A percentile compares a stretch with the other conserved stretches of the same genome.
These are phyloP conservation scores for Lithophane socia DNA, from an alignment of 2,888 invertebrate species.

Conservation along the genomic window DNA sequence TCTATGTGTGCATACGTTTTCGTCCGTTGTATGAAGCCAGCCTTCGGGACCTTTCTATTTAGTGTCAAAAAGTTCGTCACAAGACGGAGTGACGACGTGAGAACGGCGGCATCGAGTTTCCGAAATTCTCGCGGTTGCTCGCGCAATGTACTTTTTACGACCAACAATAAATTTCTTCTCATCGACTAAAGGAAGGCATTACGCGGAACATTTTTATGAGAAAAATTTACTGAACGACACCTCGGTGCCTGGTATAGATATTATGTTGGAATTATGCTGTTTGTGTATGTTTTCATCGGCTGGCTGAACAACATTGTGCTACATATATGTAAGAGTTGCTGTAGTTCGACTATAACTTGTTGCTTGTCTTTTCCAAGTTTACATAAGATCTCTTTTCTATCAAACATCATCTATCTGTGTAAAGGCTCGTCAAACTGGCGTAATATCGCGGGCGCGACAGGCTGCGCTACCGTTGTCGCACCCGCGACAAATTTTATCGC, in stretches of 20 bases:
- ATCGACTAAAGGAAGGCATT: constrained; percentile 80
- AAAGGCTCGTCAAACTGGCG: not conserved
- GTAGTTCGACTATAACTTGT: constrained; percentile 28
- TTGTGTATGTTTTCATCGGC: constrained; percentile 14
- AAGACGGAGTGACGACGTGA: constrained; percentile 76
- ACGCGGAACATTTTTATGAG: constrained; percentile 79
- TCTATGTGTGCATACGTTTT: not conserved
- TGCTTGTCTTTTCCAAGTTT: not conserved
- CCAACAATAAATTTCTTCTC: constrained; percentile 83
- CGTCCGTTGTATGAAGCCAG: not conserved
- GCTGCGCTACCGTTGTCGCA: no score
- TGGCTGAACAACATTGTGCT: constrained; percentile 10
- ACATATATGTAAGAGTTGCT: not conserved
- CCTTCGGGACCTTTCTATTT: not conserved
- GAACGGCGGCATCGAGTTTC: constrained; percentile 72
- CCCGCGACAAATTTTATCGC: no score
- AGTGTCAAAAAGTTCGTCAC: constrained; percentile 67
- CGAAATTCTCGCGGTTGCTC: constrained; percentile 77
- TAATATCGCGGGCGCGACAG: no score
- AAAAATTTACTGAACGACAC: constrained; percentile 78
- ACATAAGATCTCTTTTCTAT: not conserved
- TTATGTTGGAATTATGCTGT: constrained; percentile 41
- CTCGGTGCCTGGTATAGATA: constrained; percentile 40
- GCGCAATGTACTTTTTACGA: constrained; percentile 83
- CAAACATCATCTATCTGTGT: not conserved